A percentile compares a stretch with the other conserved stretches of the same genome.
Evolutionary conservation across 2,888 invertebrate species (phyloP).

Genomic region (Gandaritis pyraliata): DNA sequence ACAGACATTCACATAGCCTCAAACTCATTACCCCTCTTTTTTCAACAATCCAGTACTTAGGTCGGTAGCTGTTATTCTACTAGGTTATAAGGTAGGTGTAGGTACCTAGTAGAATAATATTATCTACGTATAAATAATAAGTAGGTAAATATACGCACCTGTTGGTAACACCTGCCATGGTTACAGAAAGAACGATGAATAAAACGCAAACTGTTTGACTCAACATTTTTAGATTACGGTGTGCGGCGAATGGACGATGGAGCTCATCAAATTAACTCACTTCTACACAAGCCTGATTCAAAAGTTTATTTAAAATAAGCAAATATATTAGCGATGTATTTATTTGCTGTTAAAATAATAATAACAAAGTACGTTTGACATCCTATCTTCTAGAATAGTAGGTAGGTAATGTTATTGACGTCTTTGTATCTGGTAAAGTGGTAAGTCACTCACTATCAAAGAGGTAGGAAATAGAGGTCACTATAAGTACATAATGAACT

Average conservation of each 20-base stretch:
- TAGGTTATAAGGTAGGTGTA: not conserved
- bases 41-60: too few species aligned
- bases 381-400: slow-evolving; percentile 59
- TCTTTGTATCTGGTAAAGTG: slow-evolving; percentile 45
- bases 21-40: too few species aligned
- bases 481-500: too few species aligned
- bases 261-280: slow-evolving; percentile 1
- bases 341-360: slow-evolving; percentile 22
- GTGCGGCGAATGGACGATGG: too few species aligned
- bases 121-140: not conserved
- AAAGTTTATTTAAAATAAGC: slow-evolving; percentile 3
- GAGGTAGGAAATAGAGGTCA: too few species aligned
- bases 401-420: slow-evolving; percentile 62
- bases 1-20: too few species aligned
- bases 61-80: too few species aligned
- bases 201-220: slow-evolving; percentile 20
- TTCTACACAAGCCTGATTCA: slow-evolving; percentile 20
- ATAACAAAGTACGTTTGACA: slow-evolving; percentile 65
- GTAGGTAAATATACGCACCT: slow-evolving; percentile 25
- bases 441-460: too few species aligned
- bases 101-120: too few species aligned
- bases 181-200: slow-evolving; percentile 26
- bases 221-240: slow-evolving; percentile 13
- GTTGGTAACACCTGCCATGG: slow-evolving; percentile 24
- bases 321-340: not conserved